These are phyloP conservation scores for Trypoxylus dichotomus DNA, from an alignment of 1,140 invertebrate genomes.

Conservation along the genomic window DNA sequence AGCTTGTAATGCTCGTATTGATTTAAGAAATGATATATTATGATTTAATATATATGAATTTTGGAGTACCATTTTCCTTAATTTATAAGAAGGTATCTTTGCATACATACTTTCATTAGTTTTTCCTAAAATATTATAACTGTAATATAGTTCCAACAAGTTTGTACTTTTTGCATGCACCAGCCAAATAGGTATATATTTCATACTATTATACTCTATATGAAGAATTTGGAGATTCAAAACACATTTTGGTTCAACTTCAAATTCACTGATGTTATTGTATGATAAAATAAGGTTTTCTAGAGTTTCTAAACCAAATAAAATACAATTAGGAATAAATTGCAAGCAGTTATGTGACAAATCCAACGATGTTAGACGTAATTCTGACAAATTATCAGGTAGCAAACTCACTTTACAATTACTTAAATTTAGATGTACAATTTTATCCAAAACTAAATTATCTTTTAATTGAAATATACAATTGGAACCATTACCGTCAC, in stretches of 20 bases:
- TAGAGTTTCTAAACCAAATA: neutral
- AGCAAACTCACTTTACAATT: neutral
- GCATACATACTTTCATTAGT: neutral
- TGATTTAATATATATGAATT: neutral
- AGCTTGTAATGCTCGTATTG: neutral
- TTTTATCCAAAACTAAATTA: neutral
- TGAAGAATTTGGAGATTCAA: neutral
- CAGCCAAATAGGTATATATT: constrained; percentile 4
- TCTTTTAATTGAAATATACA: neutral
- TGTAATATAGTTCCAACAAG: constrained; percentile 3
- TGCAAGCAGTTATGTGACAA: neutral
- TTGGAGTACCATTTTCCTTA: neutral
- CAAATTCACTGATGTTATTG: constrained; percentile 1
- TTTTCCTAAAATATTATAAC: neutral
- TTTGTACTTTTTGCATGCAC: neutral
- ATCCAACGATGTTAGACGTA: neutral
- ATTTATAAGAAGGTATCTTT: neutral
- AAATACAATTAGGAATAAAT: neutral
- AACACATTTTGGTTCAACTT: neutral
- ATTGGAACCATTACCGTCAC: neutral
- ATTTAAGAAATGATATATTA: constrained; percentile 1
- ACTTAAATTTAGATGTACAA: neutral
- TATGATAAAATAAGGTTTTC: constrained; percentile 14
- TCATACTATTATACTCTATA: neutral
- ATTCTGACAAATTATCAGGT: neutral